Evolutionary conservation across 2,888 invertebrate genomes (phyloP).

Genomic region (Mesorhabditis belari): DNA sequence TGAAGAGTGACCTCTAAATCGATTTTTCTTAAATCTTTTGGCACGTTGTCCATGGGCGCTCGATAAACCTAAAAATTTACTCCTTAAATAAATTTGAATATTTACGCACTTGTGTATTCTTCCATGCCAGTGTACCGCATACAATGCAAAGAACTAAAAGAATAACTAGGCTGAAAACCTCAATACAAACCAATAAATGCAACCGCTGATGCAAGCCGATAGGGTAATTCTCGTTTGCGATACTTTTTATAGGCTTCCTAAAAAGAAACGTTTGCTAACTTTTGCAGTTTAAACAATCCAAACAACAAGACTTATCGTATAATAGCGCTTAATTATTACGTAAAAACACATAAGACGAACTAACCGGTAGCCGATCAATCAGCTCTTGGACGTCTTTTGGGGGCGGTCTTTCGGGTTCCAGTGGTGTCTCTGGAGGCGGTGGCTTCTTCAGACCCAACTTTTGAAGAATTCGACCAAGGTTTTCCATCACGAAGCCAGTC

Average conservation of each 20-base stretch:
- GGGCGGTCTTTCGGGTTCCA: background rate
- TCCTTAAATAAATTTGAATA: background rate
- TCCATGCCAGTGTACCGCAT: background rate
- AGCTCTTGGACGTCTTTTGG: background rate
- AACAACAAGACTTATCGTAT: too few species aligned
- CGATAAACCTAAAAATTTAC: too few species aligned
- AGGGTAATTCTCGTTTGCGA: conserved; percentile 7
- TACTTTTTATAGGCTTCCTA: conserved; percentile 11
- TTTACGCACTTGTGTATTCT: background rate
- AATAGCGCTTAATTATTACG: too few species aligned
- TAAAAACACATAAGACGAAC: background rate
- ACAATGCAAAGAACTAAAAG: background rate
- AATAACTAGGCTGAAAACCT: background rate
- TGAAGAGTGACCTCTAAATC: background rate
- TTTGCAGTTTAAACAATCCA: background rate
- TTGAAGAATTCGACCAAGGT: background rate
- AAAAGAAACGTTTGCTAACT: background rate
- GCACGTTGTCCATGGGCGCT: too few species aligned
- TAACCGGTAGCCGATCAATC: background rate
- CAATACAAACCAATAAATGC: background rate
- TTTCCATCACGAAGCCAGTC: background rate
- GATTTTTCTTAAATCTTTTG: too few species aligned
- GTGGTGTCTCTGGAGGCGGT: background rate
- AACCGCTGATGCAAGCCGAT: conserved; percentile 6
- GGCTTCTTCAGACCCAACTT: background rate